Percentiles rank a stretch among this genome's conserved stretches.
phyloP scores from a whole-genome alignment of 2,113 vertebrate species.

The Perca fluviatilis region DNA sequence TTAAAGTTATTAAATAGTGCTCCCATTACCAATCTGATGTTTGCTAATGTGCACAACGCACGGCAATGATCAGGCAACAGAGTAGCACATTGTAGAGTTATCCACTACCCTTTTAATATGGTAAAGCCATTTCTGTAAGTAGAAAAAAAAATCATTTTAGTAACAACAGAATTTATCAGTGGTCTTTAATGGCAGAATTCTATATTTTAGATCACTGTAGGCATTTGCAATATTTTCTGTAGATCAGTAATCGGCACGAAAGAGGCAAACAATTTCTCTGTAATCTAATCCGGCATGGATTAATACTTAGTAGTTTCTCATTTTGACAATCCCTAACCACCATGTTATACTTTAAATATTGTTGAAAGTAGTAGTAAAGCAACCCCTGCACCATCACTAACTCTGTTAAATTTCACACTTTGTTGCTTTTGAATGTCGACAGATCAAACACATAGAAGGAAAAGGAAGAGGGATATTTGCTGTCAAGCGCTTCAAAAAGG shows the following conservation, averaged over 20 bases:
- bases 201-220: neutral
- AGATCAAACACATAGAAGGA: conserved; percentile 92
- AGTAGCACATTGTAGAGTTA: too few species aligned
- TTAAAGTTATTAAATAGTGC: neutral
- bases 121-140: neutral
- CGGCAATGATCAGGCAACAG: too few species aligned
- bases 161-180: neutral
- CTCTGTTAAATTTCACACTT: neutral
- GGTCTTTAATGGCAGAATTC: neutral
- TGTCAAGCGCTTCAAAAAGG: conserved; percentile 70
- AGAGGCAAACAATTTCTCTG: neutral
- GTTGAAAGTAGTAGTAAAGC: neutral
- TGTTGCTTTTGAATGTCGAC: conserved; percentile 37
- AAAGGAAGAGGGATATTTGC: conserved; percentile 91
- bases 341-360: neutral
- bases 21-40: neutral
- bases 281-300: neutral
- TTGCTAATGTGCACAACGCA: neutral
- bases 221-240: neutral
- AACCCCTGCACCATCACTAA: neutral
- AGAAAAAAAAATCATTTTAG: neutral
- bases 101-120: too few species aligned
- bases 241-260: too few species aligned
- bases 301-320: neutral
- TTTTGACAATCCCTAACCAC: neutral